Evolutionary conservation across 2,113 vertebrate species (phyloP).

Genomic region (Pteropus alecto): DNA sequence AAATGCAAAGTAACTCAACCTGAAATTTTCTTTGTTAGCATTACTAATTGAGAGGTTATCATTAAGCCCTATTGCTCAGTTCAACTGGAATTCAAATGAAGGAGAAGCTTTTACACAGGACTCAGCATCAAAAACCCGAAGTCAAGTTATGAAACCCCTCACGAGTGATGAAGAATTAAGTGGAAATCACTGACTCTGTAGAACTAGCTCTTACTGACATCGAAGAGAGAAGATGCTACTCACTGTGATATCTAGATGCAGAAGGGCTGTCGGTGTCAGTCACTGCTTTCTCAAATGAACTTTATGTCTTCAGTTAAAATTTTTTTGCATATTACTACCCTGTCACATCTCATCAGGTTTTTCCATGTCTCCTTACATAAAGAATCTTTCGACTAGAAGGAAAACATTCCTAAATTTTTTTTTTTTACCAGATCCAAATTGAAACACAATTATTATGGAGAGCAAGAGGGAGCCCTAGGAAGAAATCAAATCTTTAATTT

Average conservation of each 20-base stretch:
- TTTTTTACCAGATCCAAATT: slow-evolving; percentile 8
- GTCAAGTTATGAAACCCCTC: not conserved
- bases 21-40: slow-evolving; percentile 10
- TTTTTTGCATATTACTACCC: not conserved
- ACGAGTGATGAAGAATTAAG: not conserved
- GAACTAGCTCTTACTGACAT: not conserved
- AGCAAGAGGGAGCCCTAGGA: not conserved
- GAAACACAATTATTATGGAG: not conserved
- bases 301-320: not conserved
- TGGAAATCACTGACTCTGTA: not conserved
- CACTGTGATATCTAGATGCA: not conserved
- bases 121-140: not conserved
- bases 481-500: slow-evolving; percentile 30
- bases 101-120: not conserved
- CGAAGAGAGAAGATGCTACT: not conserved
- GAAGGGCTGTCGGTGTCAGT: not conserved
- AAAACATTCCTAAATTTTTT: not conserved
- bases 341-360: not conserved
- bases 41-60: not conserved
- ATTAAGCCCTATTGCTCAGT: not conserved
- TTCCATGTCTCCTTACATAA: slow-evolving; percentile 7
- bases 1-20: not conserved
- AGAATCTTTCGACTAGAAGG: slow-evolving; percentile 11
- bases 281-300: not conserved
- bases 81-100: not conserved